Evolutionary conservation across 2,888 invertebrate genomes (phyloP).

Genomic region (Hemaris fuciformis): DNA sequence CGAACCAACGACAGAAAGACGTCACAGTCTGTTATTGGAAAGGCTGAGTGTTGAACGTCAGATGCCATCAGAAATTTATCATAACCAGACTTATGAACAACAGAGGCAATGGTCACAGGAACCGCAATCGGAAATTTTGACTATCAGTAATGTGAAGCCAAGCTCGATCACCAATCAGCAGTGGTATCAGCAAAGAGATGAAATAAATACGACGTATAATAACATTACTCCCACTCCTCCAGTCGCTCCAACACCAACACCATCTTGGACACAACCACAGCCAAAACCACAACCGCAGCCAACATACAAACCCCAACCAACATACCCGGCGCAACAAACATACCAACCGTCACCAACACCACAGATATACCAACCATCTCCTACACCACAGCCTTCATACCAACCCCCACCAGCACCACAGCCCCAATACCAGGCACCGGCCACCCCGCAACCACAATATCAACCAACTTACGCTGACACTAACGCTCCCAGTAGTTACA

Average conservation of each 20-base stretch:
- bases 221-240: conserved; percentile 39
- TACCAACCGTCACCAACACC: conserved; percentile 31
- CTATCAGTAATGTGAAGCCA: conserved; percentile 71
- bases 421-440: conserved; percentile 24
- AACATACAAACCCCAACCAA: conserved; percentile 28
- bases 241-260: conserved; percentile 30
- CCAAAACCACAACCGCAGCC: conserved; percentile 34
- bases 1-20: conserved; percentile 59
- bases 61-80: conserved; percentile 63
- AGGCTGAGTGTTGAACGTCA: conserved; percentile 72
- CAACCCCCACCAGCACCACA: conserved; percentile 32
- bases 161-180: conserved; percentile 71
- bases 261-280: conserved; percentile 37
- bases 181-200: conserved; percentile 71
- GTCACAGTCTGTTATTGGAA: conserved; percentile 69
- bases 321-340: conserved; percentile 19
- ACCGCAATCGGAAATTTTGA: conserved; percentile 70
- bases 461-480: conserved; percentile 53
- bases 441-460: conserved; percentile 32
- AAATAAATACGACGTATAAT: conserved; percentile 59
- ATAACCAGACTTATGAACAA: conserved; percentile 58
- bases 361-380: conserved; percentile 30
- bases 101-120: conserved; percentile 61
- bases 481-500: conserved; percentile 39
- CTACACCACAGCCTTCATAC: conserved; percentile 28